These are phyloP conservation scores for Monochamus saltuarius DNA, from an alignment of 1,140 invertebrate species.

Conservation along the genomic window DNA sequence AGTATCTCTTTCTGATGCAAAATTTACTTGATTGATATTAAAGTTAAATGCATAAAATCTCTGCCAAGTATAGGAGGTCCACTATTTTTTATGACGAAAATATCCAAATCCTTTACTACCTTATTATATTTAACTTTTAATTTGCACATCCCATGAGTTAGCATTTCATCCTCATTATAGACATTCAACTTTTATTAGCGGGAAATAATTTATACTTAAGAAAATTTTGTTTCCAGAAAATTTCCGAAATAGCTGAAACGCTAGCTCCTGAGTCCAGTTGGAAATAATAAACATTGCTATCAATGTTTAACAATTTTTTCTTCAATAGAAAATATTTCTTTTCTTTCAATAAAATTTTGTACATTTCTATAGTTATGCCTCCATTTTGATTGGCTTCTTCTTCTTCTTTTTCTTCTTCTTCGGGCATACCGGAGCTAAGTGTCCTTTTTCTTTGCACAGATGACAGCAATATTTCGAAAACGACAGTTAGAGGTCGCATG, in stretches of 20 bases:
- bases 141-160: slow-evolving; percentile 3
- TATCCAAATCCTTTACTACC: slow-evolving; percentile 1
- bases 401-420: no score
- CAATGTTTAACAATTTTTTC: slow-evolving; percentile 5
- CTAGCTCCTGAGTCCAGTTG: slow-evolving; percentile 5
- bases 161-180: slow-evolving; percentile 6
- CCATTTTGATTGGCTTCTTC: no score
- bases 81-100: slow-evolving; percentile 8
- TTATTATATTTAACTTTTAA: slow-evolving; percentile 6
- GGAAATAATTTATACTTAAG: background rate
- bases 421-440: no score
- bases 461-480: no score
- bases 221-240: slow-evolving; percentile 11
- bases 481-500: no score
- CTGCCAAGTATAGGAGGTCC: slow-evolving; percentile 8
- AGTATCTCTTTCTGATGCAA: slow-evolving; percentile 8
- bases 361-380: no score
- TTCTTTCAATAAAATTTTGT: slow-evolving; percentile 13
- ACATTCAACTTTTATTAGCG: slow-evolving; percentile 10
- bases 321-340: background rate
- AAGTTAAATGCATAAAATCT: slow-evolving; percentile 13
- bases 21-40: slow-evolving; percentile 12
- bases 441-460: no score
- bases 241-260: background rate
- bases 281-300: background rate